Evolutionary conservation across 1,140 invertebrate genomes (phyloP), one percentile per base, ranked within the genome.

Genomic region (Drosophila melanogaster): DNA sequence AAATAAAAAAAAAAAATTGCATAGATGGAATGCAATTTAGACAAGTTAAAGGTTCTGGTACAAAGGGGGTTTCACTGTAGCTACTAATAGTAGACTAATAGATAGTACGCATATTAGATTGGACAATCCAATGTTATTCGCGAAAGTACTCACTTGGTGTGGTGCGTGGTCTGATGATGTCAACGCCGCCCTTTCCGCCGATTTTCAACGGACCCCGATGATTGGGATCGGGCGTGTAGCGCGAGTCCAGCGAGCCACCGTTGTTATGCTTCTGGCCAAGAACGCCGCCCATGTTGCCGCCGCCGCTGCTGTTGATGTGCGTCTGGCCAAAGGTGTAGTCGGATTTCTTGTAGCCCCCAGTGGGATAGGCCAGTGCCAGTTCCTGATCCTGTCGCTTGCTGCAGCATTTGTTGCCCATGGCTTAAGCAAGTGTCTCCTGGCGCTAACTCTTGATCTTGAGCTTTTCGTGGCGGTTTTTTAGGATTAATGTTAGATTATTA

Each of bases 151-250:
- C 93, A 95, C 95, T 95, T 75, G 95, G 95, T 80, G 95, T 96
- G 58, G 94, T 94, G 76, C 94, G 93, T 78, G 94, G 93, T 90
- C 96, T 93, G 77, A 96, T 96, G 81, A 96, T 96, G 87, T 96
- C 95, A 11, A 94, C 94, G 60, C 95, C 94, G 85, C 93, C 91
- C 86, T 94, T 93, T 92, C 94, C 93, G 86, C 93, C 92, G 85
- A 94, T 93, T 81, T 92, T 93, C 51, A 79, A 74, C 46, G 90
- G 93, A 53, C 95, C 94, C 75, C 95, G 94, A 93, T 96, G 94
- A 93, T 96, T 96, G 19, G 96, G 96, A 93, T 96, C 96, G 40
- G 96, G 95, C 1, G 95, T 96, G 85, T 96, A 96, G 69, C 95
- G 94, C 72, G 95, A 95, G 92, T 96, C 94, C 62, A 94, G 77